A percentile compares a stretch with the other conserved stretches of the same genome.
Conservation (phyloP, 2,113 vertebrate species). For the Dinomys branickii region DNA sequence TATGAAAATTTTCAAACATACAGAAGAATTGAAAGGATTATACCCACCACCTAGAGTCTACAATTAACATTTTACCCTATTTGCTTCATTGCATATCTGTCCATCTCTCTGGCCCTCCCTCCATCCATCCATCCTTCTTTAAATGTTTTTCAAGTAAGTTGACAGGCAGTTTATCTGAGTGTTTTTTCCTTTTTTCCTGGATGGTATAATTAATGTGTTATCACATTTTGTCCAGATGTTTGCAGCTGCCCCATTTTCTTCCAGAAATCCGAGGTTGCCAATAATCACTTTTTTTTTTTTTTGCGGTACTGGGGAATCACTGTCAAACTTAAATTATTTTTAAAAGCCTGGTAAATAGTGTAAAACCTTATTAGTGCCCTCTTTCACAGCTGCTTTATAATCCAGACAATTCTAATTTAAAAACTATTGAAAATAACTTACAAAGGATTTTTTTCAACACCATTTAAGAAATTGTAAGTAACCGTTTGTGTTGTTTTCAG, state of each 20-base stretch:
- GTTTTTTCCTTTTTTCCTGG: background rate
- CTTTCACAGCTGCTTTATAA: constrained; percentile 31
- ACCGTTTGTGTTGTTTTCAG: constrained; percentile 81
- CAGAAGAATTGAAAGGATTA: constrained; percentile 10
- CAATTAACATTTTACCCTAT: background rate
- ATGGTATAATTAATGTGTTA: constrained; percentile 11
- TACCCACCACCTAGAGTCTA: background rate
- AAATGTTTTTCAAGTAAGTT: background rate
- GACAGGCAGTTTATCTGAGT: constrained; percentile 19
- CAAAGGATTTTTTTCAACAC: background rate
- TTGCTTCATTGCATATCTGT: constrained; percentile 16
- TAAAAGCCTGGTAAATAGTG: constrained; percentile 8
- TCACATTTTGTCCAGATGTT: constrained; percentile 47
- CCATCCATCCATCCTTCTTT: background rate
- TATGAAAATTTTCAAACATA: constrained; percentile 12
- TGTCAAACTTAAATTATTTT: constrained; percentile 28
- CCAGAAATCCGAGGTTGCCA: constrained; percentile 37
- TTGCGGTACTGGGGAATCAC: too few relatives aligned
- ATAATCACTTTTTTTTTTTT: too few relatives aligned
- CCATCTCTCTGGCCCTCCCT: background rate
- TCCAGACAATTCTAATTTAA: constrained; percentile 6
- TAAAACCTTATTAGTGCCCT: background rate
- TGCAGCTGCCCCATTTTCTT: constrained; percentile 33
- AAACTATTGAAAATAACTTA: constrained; percentile 44
- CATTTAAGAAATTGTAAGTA: background rate